Evolutionary conservation across 37 sponge, comb jelly and placozoan species (phyloP), one percentile per base, ranked within the genome.

Genomic region (Chondrosia reniformis): DNA sequence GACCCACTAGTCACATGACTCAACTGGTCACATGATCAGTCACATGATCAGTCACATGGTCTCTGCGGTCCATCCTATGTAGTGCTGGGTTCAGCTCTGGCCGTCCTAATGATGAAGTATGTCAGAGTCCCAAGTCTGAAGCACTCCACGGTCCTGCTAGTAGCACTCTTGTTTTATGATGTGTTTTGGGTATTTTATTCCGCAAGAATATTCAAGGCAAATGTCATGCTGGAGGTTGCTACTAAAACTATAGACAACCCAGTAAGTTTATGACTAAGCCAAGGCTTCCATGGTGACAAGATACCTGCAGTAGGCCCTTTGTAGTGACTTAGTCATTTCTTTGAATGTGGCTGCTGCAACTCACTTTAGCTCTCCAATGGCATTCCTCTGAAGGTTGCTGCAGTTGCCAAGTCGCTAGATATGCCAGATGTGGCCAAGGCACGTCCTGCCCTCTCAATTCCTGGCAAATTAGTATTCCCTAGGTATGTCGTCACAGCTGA

Each of bases 161-260:
- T 82, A 0, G 79, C 67, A 7, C 79, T 90, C 4, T 77, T 90
- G 34, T 34, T 86, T 44, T 90, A 90, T 34, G 91, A 90, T 76
- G 81, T 90, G 24, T 90, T 86, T 57, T 90, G 91, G 91, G 86
- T 90, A 4, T 90, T 90, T 66, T 83, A 46, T 46, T 90, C 91
- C 7, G 74, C 86, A 4, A 79, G 84, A 0, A 75, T 90, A 15
- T 90, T 90, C 66, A 33, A 86, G 10, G 75, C 79, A 6, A 90
- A 90, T 67, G 91, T 90, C 43, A 90, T 90, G 91, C 64, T 90
- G 37, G 91, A 82, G 36, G 91, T 90, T 0, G 91, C 91, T 7
- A 83, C 76, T 9, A 90, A 86, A 55, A 75, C 83, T 5, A 86
- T 86, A 9, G 76, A 75, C 36, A 90, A 86, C 46, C 91, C 91